phyloP scores from a whole-genome alignment of 2,797 vertebrate genomes.

The Falco concolor region DNA sequence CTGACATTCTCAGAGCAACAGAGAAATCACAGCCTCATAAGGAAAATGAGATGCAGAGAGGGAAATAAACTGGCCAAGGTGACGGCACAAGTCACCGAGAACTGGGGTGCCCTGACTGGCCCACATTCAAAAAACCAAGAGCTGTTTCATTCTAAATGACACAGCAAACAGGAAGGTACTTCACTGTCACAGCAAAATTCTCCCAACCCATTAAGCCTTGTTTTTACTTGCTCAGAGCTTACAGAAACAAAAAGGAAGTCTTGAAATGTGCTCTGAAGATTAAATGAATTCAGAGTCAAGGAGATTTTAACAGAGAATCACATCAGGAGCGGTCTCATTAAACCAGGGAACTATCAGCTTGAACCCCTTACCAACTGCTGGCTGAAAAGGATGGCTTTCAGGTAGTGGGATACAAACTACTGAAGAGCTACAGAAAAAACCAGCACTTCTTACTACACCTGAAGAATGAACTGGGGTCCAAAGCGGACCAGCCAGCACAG shows the following conservation, averaged over 20 bases:
- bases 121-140: rapidly evolving
- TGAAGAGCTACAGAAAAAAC: background rate
- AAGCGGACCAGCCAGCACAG: background rate
- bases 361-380: background rate
- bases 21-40: background rate
- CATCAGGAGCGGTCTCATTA: background rate
- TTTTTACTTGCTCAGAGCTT: background rate
- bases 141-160: background rate
- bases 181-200: background rate
- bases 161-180: background rate
- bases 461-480: no score
- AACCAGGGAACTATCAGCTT: background rate
- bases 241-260: background rate
- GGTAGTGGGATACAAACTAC: background rate
- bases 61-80: background rate
- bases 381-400: background rate
- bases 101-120: background rate
- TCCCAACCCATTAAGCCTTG: background rate
- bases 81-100: background rate
- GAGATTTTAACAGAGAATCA: background rate
- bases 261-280: background rate
- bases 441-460: background rate
- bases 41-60: background rate
- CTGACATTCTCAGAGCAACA: background rate
- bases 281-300: background rate